These are phyloP conservation scores for Gracilinanus agilis DNA, from an alignment of 2,113 vertebrate genomes.

Conservation along the genomic window DNA sequence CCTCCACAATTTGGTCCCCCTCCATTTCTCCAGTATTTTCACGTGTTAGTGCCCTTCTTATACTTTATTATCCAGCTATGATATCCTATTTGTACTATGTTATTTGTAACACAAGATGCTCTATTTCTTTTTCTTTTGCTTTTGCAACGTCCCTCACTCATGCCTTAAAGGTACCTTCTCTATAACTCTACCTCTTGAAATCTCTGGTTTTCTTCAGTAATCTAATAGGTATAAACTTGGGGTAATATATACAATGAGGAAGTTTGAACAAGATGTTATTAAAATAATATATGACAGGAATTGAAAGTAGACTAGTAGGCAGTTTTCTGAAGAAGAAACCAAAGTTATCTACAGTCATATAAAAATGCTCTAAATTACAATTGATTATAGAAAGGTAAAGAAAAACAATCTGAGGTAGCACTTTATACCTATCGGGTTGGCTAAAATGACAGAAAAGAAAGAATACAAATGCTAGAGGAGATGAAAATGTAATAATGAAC, in stretches of 20 bases:
- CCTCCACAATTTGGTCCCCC: background rate
- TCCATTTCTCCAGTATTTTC: background rate
- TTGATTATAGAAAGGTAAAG: too few relatives aligned
- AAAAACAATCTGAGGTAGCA: too few relatives aligned
- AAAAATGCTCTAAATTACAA: too few relatives aligned
- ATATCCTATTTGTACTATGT: background rate
- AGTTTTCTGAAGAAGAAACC: too few relatives aligned
- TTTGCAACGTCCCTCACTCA: background rate
- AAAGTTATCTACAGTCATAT: too few relatives aligned
- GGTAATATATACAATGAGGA: background rate
- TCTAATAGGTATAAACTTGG: background rate
- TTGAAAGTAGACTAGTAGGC: background rate
- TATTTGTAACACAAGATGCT: background rate
- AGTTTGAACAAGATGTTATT: background rate
- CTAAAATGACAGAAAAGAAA: too few relatives aligned
- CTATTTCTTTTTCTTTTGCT: background rate
- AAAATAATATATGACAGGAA: background rate
- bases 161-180: background rate
- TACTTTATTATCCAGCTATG: background rate
- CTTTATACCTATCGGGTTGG: too few relatives aligned
- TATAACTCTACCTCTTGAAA: background rate
- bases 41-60: background rate
- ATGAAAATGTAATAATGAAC: too few relatives aligned
- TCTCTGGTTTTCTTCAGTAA: background rate
- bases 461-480: too few relatives aligned